phyloP scores from a whole-genome alignment of 2,797 vertebrate species.

The Rallus crepitans region DNA sequence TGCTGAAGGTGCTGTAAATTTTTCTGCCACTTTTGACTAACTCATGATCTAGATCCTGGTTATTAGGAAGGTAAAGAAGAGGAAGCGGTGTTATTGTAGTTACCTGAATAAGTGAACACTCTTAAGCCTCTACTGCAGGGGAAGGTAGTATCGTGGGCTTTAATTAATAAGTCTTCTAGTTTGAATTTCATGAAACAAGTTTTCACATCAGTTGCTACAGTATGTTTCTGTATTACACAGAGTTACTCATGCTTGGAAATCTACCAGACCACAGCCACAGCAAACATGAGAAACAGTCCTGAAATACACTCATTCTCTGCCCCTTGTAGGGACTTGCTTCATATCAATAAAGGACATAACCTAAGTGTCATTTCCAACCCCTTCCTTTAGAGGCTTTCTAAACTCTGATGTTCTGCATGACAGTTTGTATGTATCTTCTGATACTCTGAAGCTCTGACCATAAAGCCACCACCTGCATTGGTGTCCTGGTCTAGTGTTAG shows the following conservation, averaged over 20 bases:
- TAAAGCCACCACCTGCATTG: not conserved
- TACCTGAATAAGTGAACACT: not conserved
- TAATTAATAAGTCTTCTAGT: slow-evolving; percentile 8
- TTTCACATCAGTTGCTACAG: not conserved
- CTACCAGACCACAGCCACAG: slow-evolving; percentile 1
- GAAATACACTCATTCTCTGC: not conserved
- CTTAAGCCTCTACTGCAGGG: not conserved
- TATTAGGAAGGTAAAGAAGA: not conserved
- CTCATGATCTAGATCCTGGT: not conserved
- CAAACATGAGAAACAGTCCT: not conserved
- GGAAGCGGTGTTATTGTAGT: not conserved
- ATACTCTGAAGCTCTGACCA: not conserved
- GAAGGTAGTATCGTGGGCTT: not conserved
- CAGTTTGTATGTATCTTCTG: not conserved
- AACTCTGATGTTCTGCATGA: not conserved
- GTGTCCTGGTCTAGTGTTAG: too few species aligned
- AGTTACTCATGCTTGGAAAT: slow-evolving; percentile 13
- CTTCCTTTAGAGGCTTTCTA: not conserved
- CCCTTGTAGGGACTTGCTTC: not conserved
- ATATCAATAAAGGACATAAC: not conserved
- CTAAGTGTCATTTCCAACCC: not conserved
- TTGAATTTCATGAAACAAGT: not conserved
- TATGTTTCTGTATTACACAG: not conserved
- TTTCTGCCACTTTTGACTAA: not conserved
- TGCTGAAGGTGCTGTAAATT: not conserved